Base-by-base conservation (phyloP, 2,797 vertebrate species). In the Brachyalestes nurse region DNA sequence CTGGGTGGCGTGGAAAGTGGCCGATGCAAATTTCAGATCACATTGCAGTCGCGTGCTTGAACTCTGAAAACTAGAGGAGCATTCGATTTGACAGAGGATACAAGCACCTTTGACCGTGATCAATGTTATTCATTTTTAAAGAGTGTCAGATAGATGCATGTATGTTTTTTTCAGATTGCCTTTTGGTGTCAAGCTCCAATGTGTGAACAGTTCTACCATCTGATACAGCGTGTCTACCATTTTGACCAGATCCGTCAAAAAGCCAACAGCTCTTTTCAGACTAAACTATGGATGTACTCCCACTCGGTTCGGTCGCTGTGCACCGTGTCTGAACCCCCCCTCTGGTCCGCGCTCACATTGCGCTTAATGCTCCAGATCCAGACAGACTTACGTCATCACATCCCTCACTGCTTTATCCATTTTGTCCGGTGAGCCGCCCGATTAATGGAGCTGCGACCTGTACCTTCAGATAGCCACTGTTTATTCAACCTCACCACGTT, bases 1-100 rank as follows among this genome's bases (percentile, higher is more conserved):
- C 82, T 82, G 77, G 82, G 8, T 57, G 70, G 65, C 51, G 65
- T 38, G 75, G 40, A 66, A 75, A 17, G 72, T 77, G 69, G 65
- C 79, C 67, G 73, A 71, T 69, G 47, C 47, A 19, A 82, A 72
- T 79, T 62, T 34, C 13, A 16, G 28, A 62, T 64, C 28, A 38
- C 61, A 64, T 5, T 19, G 28, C 38, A 19, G 28, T 17, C 17
- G 6, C 23, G 38, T 16, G 14, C 5, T 34, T 6, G 10, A 28
- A 34, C 34, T 34, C 34, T 34, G 60, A 5, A 23, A 23, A 21
- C 2, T 23, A 21, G 8, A n/a, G 19, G 19, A 60, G 57, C 7
- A 14, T 64, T 17, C 4, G 25, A 16, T 5, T 7, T 64, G 61
- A 34, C 25, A 34, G 25, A 8, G 55, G n/a, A 19, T 25, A 14